phyloP scores from a whole-genome alignment of 1,140 invertebrate genomes.

The Euwallacea fornicatus region DNA sequence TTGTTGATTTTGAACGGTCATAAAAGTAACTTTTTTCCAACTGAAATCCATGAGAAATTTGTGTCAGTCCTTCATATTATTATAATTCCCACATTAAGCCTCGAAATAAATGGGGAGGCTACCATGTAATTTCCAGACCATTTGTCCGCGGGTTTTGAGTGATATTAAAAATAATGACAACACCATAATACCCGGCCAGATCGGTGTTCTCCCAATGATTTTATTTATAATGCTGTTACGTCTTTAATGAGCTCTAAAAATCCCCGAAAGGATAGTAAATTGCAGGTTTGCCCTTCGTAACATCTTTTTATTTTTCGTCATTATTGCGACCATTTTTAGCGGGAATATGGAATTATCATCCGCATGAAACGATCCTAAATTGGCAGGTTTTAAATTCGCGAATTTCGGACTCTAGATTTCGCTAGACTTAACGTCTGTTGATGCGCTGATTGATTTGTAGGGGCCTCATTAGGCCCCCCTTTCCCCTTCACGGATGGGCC shows the following conservation, averaged over 20 bases:
- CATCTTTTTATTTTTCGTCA: slow-evolving; percentile 20
- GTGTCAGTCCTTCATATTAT: no score
- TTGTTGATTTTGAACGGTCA: not conserved
- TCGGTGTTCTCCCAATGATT: slow-evolving; percentile 14
- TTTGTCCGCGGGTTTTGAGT: slow-evolving; percentile 10
- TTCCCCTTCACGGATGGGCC: slow-evolving; percentile 45
- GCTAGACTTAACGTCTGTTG: no score
- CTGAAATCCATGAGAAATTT: no score
- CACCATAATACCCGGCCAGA: slow-evolving; percentile 4
- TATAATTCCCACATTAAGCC: not conserved
- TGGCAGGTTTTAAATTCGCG: slow-evolving; percentile 2
- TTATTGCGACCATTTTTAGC: slow-evolving; percentile 13
- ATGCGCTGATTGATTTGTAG: slow-evolving; percentile 51
- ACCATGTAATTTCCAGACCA: slow-evolving; percentile 19
- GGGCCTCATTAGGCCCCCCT: slow-evolving; percentile 48
- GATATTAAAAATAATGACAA: slow-evolving; percentile 28
- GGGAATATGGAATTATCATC: slow-evolving; percentile 17
- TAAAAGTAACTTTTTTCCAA: no score
- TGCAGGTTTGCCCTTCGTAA: slow-evolving; percentile 18
- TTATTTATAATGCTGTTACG: slow-evolving; percentile 16
- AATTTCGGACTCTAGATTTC: slow-evolving; percentile 9
- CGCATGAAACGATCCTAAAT: not conserved
- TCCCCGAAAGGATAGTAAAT: slow-evolving; percentile 26
- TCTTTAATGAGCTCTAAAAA: slow-evolving; percentile 22
- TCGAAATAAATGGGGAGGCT: slow-evolving; percentile 8